Evolutionary conservation across 2,888 invertebrate genomes (phyloP).

Genomic region (Herminia tarsipennalis): DNA sequence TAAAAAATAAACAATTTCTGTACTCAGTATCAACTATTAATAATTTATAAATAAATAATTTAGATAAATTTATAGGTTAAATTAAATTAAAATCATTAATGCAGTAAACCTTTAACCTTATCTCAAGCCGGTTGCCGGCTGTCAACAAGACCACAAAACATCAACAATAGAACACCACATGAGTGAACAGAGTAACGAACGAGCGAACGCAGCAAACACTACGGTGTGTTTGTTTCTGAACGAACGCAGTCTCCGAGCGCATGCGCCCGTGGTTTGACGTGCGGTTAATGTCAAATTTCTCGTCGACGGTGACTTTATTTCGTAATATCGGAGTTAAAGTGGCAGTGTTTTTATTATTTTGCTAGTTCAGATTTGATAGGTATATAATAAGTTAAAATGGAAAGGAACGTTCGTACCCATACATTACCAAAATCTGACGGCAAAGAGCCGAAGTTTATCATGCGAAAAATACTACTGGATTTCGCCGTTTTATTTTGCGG

Average conservation of each 20-base stretch:
- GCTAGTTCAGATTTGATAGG: conserved; percentile 31
- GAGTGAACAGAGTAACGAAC: conserved; percentile 36
- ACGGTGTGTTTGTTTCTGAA: conserved; percentile 40
- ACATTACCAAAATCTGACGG: conserved; percentile 83
- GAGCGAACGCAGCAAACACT: conserved; percentile 29
- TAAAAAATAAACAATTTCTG: too few species aligned
- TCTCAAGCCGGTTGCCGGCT: conserved; percentile 18
- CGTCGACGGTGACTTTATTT: conserved; percentile 58
- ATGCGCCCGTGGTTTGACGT: conserved; percentile 74
- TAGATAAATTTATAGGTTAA: too few species aligned
- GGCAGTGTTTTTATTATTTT: conserved; percentile 50
- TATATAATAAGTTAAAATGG: conserved; percentile 61
- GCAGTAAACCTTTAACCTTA: background rate
- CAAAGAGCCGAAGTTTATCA: conserved; percentile 80
- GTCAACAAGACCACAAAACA: conserved; percentile 17
- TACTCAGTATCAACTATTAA: too few species aligned
- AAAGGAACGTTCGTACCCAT: conserved; percentile 73
- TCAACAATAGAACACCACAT: conserved; percentile 21
- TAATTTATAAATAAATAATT: too few species aligned
- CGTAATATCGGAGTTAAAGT: conserved; percentile 59
- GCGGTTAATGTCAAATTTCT: conserved; percentile 39
- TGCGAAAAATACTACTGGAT: conserved; percentile 89
- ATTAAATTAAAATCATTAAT: background rate
- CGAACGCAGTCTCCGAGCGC: conserved; percentile 75
- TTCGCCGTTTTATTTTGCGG: conserved; percentile 88